Evolutionary conservation across 1,140 invertebrate species (phyloP).

Genomic region (Bombus superbus): DNA sequence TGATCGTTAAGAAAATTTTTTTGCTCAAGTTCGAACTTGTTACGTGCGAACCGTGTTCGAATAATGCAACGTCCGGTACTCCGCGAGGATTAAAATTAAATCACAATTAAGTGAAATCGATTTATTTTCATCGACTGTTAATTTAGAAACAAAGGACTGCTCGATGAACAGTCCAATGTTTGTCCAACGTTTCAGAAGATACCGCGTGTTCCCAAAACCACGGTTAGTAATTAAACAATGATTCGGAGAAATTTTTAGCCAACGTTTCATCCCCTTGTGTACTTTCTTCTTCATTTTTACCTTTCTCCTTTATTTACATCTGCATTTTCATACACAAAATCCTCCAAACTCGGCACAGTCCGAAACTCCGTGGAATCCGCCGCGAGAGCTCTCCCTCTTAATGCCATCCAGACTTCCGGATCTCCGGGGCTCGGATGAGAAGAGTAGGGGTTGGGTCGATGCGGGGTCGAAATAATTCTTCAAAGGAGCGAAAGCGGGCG

Average conservation of each 20-base stretch:
- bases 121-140: background rate
- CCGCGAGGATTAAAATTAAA: background rate
- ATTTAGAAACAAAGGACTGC: background rate
- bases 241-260: too few relatives aligned
- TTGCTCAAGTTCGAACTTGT: too few relatives aligned
- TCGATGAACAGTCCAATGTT: background rate
- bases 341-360: background rate
- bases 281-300: background rate
- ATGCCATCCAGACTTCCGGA: background rate
- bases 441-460: background rate
- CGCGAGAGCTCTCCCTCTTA: background rate
- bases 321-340: background rate
- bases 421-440: background rate
- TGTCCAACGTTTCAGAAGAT: background rate
- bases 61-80: background rate
- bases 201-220: too few relatives aligned
- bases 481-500: constrained; percentile 7
- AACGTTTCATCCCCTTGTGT: too few relatives aligned
- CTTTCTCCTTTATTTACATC: background rate
- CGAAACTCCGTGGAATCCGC: background rate
- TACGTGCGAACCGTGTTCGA: too few relatives aligned
- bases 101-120: background rate
- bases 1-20: too few relatives aligned
- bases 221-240: too few relatives aligned
- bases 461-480: constrained; percentile 20